phyloP scores from a whole-genome alignment of 2,888 invertebrate genomes.

The Neocrepidodera transversa region DNA sequence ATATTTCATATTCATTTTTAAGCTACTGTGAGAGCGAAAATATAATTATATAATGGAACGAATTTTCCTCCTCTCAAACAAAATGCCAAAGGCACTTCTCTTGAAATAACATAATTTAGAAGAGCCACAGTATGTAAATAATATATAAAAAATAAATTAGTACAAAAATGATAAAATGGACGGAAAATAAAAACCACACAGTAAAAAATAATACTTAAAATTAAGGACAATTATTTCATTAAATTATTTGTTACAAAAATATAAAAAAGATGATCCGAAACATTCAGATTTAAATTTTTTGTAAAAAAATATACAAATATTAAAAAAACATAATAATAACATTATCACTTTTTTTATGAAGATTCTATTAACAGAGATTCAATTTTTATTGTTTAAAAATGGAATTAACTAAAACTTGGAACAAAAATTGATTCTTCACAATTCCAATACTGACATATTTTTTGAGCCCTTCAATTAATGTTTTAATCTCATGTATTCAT shows the following conservation, averaged over 20 bases:
- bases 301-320: no score
- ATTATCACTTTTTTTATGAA: no score
- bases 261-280: no score
- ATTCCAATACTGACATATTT: background rate
- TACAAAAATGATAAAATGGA: constrained; percentile 18
- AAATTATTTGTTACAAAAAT: no score
- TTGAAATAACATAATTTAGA: constrained; percentile 13
- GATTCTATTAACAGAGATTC: no score
- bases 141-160: constrained; percentile 18
- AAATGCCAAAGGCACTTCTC: constrained; percentile 40
- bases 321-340: no score
- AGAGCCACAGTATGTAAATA: constrained; percentile 18
- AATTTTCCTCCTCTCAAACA: constrained; percentile 12
- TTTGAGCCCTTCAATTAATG: background rate
- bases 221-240: background rate
- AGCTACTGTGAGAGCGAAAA: constrained; percentile 17
- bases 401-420: background rate
- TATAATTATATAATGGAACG: constrained; percentile 10
- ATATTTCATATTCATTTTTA: constrained; percentile 13
- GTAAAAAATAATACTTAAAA: constrained; percentile 8
- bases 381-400: background rate
- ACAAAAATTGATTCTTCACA: background rate
- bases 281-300: no score
- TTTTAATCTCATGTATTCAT: no score
- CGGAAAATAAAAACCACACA: constrained; percentile 19